Base-by-base conservation (phyloP, 2,888 invertebrate species). In the Stenoptilia bipunctidactyla region DNA sequence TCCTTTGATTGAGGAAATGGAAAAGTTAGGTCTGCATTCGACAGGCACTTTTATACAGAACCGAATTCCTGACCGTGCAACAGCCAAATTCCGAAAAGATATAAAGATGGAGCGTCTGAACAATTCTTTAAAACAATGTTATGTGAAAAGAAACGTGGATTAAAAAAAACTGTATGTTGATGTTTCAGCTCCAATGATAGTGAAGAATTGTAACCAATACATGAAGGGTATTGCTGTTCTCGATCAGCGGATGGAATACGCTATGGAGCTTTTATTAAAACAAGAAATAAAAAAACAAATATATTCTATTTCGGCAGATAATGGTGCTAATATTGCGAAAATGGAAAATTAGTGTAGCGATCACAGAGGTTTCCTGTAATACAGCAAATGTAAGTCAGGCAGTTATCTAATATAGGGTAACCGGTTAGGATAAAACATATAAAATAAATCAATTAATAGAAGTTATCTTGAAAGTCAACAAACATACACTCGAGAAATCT, bases 221-320 rank as follows among this genome's bases (percentile, higher is more conserved):
- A 45, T 47, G 44, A 43, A 45, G 1, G 48, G 51, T 10, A 49
- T 50, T 15, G 43, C 54, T 35, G 39, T 53, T n/a, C 41, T 52
- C 0, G 51, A 56, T 35, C 52, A 54, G 27, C 37, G 27, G 4
- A 49, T 56, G 41, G 51, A 53, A 37, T 53, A 54, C 34, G n/a
- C n/a, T 54, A 59, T 12, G 13, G 55, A 20, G 45, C 54, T 4
- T 55, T 52, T 15, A 54, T 54, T 3, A 60, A 58, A 50, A 56
- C 56, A 0, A 49, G 40, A 35, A 61, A 58, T n/a, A n/a, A n/a
- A n/a, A n/a, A n/a, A n/a, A n/a, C n/a, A n/a, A n/a, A n/a, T n/a
- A n/a, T n/a, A n/a, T n/a, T n/a, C n/a, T n/a, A n/a, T n/a, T n/a
- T n/a, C n/a, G n/a, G n/a, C n/a, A n/a, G n/a, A n/a, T n/a, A n/a